A percentile compares a stretch with the other conserved stretches of the same genome.
Evolutionary conservation across 2,797 vertebrate species (phyloP).

Genomic region (Uromys caudimaculatus): DNA sequence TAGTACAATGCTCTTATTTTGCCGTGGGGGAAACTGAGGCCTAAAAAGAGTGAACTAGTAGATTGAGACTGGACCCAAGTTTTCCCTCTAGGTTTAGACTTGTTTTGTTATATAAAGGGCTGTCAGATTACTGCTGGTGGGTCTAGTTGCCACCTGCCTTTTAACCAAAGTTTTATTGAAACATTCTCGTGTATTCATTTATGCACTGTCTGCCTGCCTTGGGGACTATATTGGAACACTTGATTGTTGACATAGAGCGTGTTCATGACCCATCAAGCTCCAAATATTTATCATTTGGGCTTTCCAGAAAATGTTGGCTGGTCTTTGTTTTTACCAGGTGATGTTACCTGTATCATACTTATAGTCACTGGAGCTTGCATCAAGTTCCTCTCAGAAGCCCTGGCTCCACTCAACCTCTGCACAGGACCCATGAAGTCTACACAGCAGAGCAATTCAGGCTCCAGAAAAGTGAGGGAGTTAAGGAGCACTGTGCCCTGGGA

Average conservation of each 20-base stretch:
- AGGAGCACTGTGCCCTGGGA: not conserved
- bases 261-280: not conserved
- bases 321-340: not conserved
- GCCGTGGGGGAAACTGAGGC: not conserved
- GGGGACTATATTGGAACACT: not conserved
- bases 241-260: not conserved
- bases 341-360: not conserved
- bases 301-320: not conserved
- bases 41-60: not conserved
- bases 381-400: rapidly evolving
- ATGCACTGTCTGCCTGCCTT: not conserved
- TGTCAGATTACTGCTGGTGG: not conserved
- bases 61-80: not conserved
- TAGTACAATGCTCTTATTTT: not conserved
- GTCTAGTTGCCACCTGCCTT: not conserved
- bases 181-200: not conserved
- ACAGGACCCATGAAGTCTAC: rapidly evolving
- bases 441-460: not conserved
- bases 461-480: not conserved
- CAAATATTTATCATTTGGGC: not conserved
- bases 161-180: constrained; percentile 43
- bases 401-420: not conserved
- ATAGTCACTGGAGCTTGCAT: too few relatives aligned
- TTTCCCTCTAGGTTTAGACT: not conserved
- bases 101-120: not conserved